Conservation (phyloP, 2,888 invertebrate genomes). For the Drosophila yooni region DNA sequence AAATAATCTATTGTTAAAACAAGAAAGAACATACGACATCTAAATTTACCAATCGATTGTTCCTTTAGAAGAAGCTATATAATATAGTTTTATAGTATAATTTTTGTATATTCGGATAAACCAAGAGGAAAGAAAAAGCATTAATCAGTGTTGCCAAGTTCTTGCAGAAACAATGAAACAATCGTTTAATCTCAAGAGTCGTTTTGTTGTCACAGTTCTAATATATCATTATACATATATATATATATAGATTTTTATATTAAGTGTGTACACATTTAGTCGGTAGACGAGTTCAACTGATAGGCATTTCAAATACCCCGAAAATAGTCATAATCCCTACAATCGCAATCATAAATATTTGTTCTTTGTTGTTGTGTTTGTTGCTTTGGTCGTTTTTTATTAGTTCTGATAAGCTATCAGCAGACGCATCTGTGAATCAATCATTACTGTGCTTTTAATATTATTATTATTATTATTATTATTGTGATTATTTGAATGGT, state of each 20-base stretch:
- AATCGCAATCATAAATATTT: slow-evolving; percentile 7
- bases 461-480: slow-evolving; percentile 1
- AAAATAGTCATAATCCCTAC: slow-evolving; percentile 11
- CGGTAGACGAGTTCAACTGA: slow-evolving; percentile 4
- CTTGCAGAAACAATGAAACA: background rate
- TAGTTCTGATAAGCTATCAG: slow-evolving; percentile 12
- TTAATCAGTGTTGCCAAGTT: background rate
- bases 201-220: background rate
- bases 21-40: background rate
- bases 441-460: slow-evolving; percentile 1
- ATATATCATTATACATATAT: slow-evolving; percentile 1
- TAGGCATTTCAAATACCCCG: slow-evolving; percentile 7
- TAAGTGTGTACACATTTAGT: background rate
- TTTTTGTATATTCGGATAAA: background rate
- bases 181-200: background rate
- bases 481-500: background rate
- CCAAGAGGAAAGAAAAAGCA: background rate
- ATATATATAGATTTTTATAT: background rate
- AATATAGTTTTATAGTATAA: background rate
- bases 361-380: slow-evolving; percentile 1
- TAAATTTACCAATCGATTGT: background rate
- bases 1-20: background rate
- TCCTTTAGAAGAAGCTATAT: background rate
- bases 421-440: slow-evolving; percentile 20
- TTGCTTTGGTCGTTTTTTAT: background rate